Base-by-base conservation (phyloP, 2,888 invertebrate genomes). In the Phalangium opilio region DNA sequence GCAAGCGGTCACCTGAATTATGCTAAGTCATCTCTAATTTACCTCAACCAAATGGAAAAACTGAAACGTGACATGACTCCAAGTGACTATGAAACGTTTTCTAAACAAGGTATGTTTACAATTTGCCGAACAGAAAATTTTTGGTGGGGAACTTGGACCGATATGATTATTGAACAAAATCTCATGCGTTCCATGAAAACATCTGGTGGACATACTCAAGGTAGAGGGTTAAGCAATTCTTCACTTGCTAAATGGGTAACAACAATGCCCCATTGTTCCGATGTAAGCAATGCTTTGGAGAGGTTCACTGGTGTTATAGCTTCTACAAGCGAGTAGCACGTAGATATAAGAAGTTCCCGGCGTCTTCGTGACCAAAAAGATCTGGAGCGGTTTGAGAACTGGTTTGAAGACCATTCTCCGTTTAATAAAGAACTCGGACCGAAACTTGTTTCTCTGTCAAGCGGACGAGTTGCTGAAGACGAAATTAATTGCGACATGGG, bases 1-100 rank as follows among this genome's bases (percentile, higher is more conserved):
- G 8, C 41, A 17, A 11, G 12, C 21, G 64, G 66, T 12, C 62
- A 67, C 57, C 62, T 63, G 43, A 55, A 3, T 39, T 64, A 65
- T 55, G 62, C 63, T 21, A 63, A 63, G 56, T 60, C 55, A 41
- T 51, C 50, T 19, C 62, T 63, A 38, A 43, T 65, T 5, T 64
- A 65, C 57, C 47, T 66, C 17, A 36, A 39, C n/a, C n/a, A n/a
- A n/a, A n/a, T n/a, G n/a, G n/a, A n/a, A n/a, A n/a, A n/a, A n/a
- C n/a, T n/a, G n/a, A n/a, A n/a, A n/a, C n/a, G n/a, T n/a, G n/a
- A n/a, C n/a, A n/a, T n/a, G n/a, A n/a, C n/a, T n/a, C n/a, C n/a
- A n/a, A n/a, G n/a, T n/a, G n/a, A n/a, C n/a, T n/a, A n/a, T n/a
- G n/a, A n/a, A n/a, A n/a, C n/a, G n/a, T n/a, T n/a, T n/a, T n/a